Conservation (phyloP, 1,140 invertebrate species). For the Belonocnema kinseyi region DNA sequence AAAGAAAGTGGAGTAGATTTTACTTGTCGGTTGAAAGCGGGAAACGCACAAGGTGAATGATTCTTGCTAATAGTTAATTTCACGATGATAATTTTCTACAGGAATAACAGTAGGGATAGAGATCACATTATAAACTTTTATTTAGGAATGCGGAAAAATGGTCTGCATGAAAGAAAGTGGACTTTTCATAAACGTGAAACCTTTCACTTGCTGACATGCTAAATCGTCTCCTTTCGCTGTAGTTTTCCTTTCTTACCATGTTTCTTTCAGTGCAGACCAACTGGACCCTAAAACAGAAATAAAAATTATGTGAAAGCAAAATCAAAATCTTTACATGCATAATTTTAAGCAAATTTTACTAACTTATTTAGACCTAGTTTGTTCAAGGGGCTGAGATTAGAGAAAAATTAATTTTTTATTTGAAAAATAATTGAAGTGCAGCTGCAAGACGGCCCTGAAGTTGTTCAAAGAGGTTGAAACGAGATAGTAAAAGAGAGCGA, state of each 20-base stretch:
- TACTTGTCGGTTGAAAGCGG: conserved; percentile 22
- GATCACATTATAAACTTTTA: no score
- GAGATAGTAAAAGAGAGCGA: conserved; percentile 40
- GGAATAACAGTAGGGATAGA: no score
- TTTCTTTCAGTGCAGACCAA: no score
- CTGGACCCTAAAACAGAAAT: no score
- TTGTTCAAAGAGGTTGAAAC: conserved; percentile 34
- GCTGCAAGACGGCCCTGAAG: conserved; percentile 8
- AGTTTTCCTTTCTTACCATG: no score
- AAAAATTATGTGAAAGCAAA: no score
- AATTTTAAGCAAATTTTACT: no score
- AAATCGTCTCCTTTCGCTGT: background rate
- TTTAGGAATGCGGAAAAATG: no score
- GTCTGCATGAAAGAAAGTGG: background rate
- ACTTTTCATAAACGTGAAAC: background rate
- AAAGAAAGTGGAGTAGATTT: background rate
- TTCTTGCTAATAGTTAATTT: background rate
- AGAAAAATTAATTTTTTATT: background rate
- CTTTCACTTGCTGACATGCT: background rate
- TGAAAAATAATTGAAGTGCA: background rate
- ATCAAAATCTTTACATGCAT: no score
- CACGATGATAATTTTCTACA: background rate
- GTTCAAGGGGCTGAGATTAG: no score
- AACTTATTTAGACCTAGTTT: no score
- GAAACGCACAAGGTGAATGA: conserved; percentile 13